A percentile compares a stretch with the other conserved stretches of the same genome.
Evolutionary conservation across 2,113 vertebrate species (phyloP).

Genomic region (Nannospalax galili): DNA sequence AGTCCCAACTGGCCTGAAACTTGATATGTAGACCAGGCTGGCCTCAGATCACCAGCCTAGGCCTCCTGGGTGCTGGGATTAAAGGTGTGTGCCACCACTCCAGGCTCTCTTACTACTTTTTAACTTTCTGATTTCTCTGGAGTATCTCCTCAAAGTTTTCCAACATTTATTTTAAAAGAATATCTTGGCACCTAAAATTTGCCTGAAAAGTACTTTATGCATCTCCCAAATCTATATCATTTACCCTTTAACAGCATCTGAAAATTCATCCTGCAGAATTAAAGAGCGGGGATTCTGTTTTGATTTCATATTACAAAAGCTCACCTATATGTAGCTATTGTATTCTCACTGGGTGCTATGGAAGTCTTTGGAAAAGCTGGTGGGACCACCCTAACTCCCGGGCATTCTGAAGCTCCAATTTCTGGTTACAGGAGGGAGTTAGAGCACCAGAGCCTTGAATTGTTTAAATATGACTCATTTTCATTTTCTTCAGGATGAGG

Average conservation of each 20-base stretch:
- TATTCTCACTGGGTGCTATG: not conserved
- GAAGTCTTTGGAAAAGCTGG: slow-evolving; percentile 10
- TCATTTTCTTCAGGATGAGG: slow-evolving; percentile 45
- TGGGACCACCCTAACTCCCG: not conserved
- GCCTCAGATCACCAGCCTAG: no score
- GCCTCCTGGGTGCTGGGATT: no score
- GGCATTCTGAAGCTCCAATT: not conserved
- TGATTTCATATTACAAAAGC: slow-evolving; percentile 44
- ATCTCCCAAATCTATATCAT: not conserved
- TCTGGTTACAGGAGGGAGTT: not conserved
- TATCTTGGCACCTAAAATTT: not conserved
- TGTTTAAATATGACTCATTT: slow-evolving; percentile 44
- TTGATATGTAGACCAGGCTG: no score
- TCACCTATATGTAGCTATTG: not conserved
- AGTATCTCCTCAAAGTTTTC: not conserved
- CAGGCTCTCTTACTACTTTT: not conserved
- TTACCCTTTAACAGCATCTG: not conserved
- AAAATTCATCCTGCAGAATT: not conserved
- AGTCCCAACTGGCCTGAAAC: no score
- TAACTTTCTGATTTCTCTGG: not conserved
- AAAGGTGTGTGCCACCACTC: no score
- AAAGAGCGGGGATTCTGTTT: not conserved
- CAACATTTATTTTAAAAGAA: not conserved
- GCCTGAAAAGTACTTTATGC: not conserved
- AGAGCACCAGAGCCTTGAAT: not conserved